Percentiles rank a stretch among this genome's conserved stretches.
Evolutionary conservation across 2,113 vertebrate species (phyloP).

Genomic region (Chrysochloris asiatica): DNA sequence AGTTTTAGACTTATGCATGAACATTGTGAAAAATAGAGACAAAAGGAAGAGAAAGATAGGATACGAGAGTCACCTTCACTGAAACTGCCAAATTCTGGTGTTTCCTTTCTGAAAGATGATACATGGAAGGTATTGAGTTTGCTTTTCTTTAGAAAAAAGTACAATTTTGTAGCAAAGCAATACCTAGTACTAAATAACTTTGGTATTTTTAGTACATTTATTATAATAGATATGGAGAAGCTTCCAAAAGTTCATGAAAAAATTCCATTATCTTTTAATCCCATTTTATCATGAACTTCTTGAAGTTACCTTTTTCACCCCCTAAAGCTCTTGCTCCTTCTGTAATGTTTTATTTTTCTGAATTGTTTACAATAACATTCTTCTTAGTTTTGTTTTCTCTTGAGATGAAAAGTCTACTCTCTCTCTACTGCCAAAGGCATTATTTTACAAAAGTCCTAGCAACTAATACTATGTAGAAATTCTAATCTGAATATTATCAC

Average conservation of each 20-base stretch:
- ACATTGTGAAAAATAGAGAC: neutral
- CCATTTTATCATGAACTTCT: no score
- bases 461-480: neutral
- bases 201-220: neutral
- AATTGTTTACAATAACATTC: neutral
- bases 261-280: no score
- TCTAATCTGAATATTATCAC: neutral
- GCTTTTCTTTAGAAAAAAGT: neutral
- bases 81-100: neutral
- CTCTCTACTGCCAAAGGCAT: neutral
- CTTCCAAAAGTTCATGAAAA: no score
- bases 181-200: neutral
- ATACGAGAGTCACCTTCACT: neutral
- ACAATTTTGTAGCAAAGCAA: neutral
- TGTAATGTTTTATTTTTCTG: neutral
- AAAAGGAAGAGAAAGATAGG: constrained; percentile 10
- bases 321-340: neutral
- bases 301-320: neutral
- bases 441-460: neutral
- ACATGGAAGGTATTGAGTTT: neutral
- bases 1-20: constrained; percentile 8
- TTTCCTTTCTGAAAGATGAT: constrained; percentile 4
- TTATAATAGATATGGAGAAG: neutral
- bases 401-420: neutral
- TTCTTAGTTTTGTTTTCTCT: neutral